Base-by-base conservation (phyloP, 2,113 vertebrate genomes). In the Cygnus atratus region DNA sequence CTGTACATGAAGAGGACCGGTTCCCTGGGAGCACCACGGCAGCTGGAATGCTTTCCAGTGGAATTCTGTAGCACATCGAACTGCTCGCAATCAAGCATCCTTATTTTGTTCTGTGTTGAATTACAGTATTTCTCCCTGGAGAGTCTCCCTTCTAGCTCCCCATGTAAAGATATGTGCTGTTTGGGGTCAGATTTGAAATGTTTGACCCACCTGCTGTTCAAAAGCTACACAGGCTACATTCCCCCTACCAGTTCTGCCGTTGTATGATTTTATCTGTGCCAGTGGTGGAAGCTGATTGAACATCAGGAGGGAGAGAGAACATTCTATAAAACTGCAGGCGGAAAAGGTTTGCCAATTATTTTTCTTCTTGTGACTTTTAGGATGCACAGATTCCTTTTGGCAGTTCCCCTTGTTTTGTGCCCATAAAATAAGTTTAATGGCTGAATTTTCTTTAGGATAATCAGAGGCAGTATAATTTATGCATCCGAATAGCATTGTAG, bases 371-470 rank as follows among this genome's bases (percentile, higher is more conserved):
- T 96, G 97, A 96, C 96, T 97, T 97, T 96, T 91, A 96, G 96
- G 95, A 97, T 89, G 93, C 78, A 86, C 80, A 93, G 90, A 98
- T 96, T 97, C 97, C 97, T 96, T 97, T 96, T 96, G 96, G 97
- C 95, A 90, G 95, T 97, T 97, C 96, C 96, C 86, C 95, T 97
- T 97, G 94, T 98, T 98, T 96, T 95, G 82, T 57, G 96, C 96
- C 97, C 97, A 98, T 98, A 98, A 98, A 98, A 97, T 97, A 98
- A 97, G 97, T 98, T 98, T 98, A 98, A 98, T 98, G 97, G 95
- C 87, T 97, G 97, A 97, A 97, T 98, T 98, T 98, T 97, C 98
- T 96, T 98, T 97, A 97, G 97, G 98, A 98, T 98, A 98, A 98
- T 98, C 98, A 98, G 97, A 97, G 96, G 97, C 96, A 80, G 97